Conservation (phyloP, 2,113 vertebrate genomes). For the Nyctibius bracteatus region DNA sequence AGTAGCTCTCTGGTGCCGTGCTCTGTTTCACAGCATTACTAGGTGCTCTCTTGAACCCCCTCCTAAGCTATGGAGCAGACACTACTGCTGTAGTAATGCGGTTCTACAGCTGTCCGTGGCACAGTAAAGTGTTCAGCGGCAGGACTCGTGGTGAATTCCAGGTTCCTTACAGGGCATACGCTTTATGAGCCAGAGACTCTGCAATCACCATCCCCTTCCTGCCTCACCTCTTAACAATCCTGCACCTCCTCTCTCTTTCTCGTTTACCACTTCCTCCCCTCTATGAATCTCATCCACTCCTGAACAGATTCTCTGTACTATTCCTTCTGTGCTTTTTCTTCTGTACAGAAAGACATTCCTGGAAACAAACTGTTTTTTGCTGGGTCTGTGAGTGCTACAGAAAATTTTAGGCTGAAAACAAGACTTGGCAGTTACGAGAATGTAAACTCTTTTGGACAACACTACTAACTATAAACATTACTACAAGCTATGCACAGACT, state of each 20-base stretch:
- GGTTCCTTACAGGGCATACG: accelerated
- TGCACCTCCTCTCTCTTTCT: neutral
- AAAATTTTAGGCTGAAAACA: neutral
- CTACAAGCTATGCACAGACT: neutral
- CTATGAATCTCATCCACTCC: neutral
- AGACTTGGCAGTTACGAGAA: neutral
- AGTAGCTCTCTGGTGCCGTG: too few relatives aligned
- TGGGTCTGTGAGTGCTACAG: neutral
- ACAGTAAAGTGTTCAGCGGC: too few relatives aligned
- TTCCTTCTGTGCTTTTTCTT: neutral
- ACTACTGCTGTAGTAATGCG: neutral
- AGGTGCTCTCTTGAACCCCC: neutral
- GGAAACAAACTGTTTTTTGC: neutral
- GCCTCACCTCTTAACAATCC: neutral
- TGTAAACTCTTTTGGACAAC: neutral
- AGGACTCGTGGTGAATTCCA: neutral
- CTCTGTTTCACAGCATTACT: neutral
- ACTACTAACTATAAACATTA: neutral
- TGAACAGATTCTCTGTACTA: neutral
- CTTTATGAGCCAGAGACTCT: neutral
- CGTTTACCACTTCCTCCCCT: neutral
- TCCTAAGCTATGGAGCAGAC: neutral
- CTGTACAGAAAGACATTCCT: neutral
- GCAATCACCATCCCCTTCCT: neutral
- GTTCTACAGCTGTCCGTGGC: neutral